phyloP scores from a whole-genome alignment of 2,797 vertebrate species.

The Cuculus canorus region DNA sequence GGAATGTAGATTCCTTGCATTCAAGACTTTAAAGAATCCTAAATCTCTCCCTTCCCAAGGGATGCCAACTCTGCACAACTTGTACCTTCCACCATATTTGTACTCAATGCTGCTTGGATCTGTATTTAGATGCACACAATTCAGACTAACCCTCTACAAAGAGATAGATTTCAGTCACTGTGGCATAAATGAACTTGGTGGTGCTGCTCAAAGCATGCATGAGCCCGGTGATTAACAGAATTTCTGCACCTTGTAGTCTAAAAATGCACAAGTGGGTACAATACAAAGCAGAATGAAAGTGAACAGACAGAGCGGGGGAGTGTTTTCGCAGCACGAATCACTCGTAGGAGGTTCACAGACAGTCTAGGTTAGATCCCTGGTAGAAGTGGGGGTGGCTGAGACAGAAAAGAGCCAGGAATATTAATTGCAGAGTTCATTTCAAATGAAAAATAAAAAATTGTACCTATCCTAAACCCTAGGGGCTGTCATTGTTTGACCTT shows the following conservation, averaged over 20 bases:
- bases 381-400: conserved; percentile 61
- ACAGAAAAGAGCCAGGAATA: conserved; percentile 59
- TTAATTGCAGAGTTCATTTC: conserved; percentile 63
- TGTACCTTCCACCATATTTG: background rate
- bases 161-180: background rate
- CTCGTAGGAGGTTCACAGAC: conserved; percentile 71
- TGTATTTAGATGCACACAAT: background rate
- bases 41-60: background rate
- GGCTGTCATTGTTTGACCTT: background rate
- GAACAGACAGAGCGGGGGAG: conserved; percentile 73
- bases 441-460: conserved; percentile 18
- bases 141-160: background rate
- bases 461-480: background rate
- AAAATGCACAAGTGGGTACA: conserved; percentile 64
- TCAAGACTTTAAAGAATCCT: background rate
- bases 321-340: conserved; percentile 64
- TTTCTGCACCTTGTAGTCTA: conserved; percentile 57
- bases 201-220: background rate
- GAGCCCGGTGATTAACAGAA: conserved; percentile 22
- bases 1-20: background rate
- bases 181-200: conserved; percentile 1
- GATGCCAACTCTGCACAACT: background rate
- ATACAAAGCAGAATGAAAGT: conserved; percentile 65
- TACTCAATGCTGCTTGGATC: background rate
- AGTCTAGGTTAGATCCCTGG: conserved; percentile 72